A percentile compares a stretch with the other conserved stretches of the same genome.
Evolutionary conservation across 2,797 vertebrate species (phyloP).

Genomic region (Momotus momota): DNA sequence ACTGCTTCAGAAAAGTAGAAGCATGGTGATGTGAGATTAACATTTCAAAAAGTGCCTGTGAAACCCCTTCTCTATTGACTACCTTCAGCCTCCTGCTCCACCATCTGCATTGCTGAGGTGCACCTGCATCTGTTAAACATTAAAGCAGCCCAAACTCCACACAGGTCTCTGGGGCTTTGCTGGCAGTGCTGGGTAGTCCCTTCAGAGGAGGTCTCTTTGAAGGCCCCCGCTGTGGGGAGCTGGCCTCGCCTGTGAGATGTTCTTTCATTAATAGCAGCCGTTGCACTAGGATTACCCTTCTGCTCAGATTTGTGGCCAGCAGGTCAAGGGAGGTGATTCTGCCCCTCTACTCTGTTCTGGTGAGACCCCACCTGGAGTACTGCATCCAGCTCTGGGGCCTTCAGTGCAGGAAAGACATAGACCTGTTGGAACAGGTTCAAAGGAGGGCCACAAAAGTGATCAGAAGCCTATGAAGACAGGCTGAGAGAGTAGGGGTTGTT

Average conservation of each 20-base stretch:
- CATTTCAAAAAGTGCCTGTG: neutral
- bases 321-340: neutral
- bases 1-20: neutral
- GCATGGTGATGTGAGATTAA: neutral
- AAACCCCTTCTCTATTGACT: neutral
- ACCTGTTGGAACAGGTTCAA: neutral
- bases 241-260: neutral
- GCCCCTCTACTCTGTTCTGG: neutral
- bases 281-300: neutral
- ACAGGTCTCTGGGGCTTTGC: neutral
- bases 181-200: neutral
- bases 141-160: neutral
- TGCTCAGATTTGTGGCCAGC: neutral
- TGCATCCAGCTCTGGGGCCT: neutral
- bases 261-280: neutral
- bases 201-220: neutral
- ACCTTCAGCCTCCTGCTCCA: neutral
- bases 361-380: neutral
- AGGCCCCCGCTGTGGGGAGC: neutral
- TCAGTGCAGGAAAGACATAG: neutral
- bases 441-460: neutral
- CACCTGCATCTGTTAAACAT: neutral
- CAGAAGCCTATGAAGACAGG: neutral
- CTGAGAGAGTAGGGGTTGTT: neutral
- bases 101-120: rapidly evolving